Evolutionary conservation across 2,113 vertebrate genomes (phyloP).

Genomic region (Notothenia coriiceps): DNA sequence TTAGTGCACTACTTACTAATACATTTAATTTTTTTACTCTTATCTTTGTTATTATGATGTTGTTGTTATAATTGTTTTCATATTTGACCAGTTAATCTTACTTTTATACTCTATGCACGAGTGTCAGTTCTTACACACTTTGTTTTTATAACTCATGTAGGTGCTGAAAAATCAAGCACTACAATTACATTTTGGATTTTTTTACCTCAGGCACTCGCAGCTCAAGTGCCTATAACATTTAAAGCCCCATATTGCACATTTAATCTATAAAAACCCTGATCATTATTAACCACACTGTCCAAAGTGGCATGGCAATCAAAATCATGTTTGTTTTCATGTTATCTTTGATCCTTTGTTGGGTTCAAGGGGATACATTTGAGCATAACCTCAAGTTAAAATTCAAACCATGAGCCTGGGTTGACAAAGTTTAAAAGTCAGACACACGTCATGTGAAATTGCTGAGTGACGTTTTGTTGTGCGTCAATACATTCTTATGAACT

Average conservation of each 20-base stretch:
- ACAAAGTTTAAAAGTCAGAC: constrained; percentile 8
- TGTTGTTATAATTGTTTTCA: too few relatives aligned
- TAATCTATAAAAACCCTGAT: background rate
- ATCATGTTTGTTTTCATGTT: background rate
- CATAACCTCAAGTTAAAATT: constrained; percentile 7
- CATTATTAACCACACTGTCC: constrained; percentile 10
- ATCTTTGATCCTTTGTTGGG: constrained; percentile 31
- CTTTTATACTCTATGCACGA: too few relatives aligned
- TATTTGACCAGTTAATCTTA: too few relatives aligned
- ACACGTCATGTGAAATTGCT: background rate
- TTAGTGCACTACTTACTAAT: too few relatives aligned
- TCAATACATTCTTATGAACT: background rate
- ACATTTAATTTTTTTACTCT: too few relatives aligned
- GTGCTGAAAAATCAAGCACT: too few relatives aligned
- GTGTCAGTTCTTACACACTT: too few relatives aligned
- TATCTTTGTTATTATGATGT: too few relatives aligned
- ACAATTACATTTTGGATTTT: too few relatives aligned
- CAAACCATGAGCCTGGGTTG: background rate
- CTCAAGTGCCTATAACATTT: background rate
- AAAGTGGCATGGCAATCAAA: constrained; percentile 2
- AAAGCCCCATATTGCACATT: background rate
- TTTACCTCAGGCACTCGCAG: too few relatives aligned
- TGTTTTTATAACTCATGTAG: too few relatives aligned
- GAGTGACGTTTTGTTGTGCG: background rate
- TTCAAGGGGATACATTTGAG: background rate